phyloP scores from a whole-genome alignment of 2,113 vertebrate genomes.

The Merops nubicus region DNA sequence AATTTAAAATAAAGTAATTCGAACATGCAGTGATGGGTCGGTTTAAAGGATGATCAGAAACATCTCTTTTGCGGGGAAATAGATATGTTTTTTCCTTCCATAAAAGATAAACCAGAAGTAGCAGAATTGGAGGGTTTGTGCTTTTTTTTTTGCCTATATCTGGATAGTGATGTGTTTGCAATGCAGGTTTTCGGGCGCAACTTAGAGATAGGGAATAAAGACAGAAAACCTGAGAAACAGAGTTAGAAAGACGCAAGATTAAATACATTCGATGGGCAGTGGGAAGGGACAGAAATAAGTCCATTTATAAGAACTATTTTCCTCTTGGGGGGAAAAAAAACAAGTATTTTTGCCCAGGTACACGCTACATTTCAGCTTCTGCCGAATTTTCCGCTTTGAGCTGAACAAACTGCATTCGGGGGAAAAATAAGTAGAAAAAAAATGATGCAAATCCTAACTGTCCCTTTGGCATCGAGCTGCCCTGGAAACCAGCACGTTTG shows the following conservation, averaged over 20 bases:
- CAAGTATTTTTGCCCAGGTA: background rate
- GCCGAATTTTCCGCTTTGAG: background rate
- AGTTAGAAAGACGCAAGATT: background rate
- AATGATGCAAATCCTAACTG: background rate
- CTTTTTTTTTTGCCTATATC: background rate
- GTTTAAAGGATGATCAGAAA: background rate
- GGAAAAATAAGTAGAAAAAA: background rate
- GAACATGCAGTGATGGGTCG: background rate
- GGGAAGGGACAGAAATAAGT: background rate
- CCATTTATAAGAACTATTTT: background rate
- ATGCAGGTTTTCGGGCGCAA: background rate
- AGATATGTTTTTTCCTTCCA: background rate
- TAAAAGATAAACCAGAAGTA: background rate
- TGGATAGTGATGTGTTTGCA: background rate
- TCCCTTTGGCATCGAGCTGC: background rate
- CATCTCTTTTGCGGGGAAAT: background rate
- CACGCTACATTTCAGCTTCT: background rate
- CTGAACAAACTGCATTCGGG: background rate
- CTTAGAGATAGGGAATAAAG: background rate
- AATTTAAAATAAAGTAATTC: background rate
- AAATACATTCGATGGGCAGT: background rate
- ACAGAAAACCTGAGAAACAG: background rate
- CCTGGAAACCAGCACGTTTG: background rate
- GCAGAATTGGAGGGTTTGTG: background rate
- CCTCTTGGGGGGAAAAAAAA: rapidly evolving